These are phyloP conservation scores for Brachionus sp. DNA, from an alignment of 1,140 invertebrate genomes.

Conservation along the genomic window DNA sequence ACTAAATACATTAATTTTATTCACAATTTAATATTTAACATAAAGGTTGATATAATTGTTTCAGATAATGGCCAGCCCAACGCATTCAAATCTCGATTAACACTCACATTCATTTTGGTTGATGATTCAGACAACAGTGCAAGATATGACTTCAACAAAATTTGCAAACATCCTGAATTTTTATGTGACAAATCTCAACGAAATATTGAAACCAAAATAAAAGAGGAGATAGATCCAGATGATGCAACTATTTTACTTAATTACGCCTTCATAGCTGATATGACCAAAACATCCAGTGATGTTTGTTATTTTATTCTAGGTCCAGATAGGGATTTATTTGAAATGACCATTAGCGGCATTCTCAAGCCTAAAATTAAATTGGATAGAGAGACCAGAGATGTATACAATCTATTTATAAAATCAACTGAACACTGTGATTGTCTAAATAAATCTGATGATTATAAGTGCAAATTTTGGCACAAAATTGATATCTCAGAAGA, in stretches of 20 bases:
- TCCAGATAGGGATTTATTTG: neutral
- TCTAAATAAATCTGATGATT: neutral
- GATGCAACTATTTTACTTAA: neutral
- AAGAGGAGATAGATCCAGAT: neutral
- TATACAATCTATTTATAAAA: neutral
- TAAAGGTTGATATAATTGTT: constrained; percentile 36
- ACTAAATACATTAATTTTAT: neutral
- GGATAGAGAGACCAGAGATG: neutral
- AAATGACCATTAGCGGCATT: neutral
- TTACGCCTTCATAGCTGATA: neutral
- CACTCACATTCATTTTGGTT: neutral
- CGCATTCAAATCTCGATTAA: neutral
- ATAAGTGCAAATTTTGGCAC: neutral
- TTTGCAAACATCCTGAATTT: neutral
- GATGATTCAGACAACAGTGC: constrained; percentile 32
- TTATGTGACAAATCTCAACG: neutral
- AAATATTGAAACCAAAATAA: neutral
- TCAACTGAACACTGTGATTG: constrained; percentile 33
- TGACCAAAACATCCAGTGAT: neutral
- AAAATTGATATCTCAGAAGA: neutral
- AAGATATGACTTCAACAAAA: neutral
- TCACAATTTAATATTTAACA: neutral
- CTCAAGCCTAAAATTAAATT: neutral
- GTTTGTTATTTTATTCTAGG: constrained; percentile 16
- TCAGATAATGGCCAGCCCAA: constrained; percentile 13